phyloP scores from a whole-genome alignment of 2,888 invertebrate genomes.

The Mesochorus sp. region DNA sequence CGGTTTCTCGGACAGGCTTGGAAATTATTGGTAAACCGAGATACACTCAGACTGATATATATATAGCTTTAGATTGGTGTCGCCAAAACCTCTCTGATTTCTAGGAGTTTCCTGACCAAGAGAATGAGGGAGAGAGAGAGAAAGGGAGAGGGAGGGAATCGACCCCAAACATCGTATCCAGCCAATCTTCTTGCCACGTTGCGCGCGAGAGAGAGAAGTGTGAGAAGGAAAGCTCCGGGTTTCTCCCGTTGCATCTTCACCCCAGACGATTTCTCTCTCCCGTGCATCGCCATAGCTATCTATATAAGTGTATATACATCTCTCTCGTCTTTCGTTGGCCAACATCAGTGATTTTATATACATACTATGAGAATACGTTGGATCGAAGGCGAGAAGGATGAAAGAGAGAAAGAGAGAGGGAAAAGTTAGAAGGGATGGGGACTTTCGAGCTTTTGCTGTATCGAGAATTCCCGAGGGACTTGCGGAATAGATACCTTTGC shows the following conservation, averaged over 20 bases:
- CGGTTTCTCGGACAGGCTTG: constrained; percentile 8
- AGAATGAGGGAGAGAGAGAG: neutral
- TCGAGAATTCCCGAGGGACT: constrained; percentile 33
- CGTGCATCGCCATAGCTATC: neutral
- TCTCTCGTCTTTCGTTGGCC: constrained; percentile 13
- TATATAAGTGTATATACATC: constrained; percentile 2
- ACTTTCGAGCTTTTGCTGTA: neutral
- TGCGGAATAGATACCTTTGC: constrained; percentile 46
- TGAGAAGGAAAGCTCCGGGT: constrained; percentile 6
- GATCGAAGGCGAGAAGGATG: constrained; percentile 13
- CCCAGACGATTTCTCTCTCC: constrained; percentile 1
- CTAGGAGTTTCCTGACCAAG: constrained; percentile 37
- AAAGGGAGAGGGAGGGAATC: neutral
- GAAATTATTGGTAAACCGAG: constrained; percentile 52
- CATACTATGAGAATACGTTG: neutral
- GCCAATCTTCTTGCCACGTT: no score
- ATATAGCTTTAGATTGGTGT: neutral
- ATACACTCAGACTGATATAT: neutral
- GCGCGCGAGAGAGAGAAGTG: neutral
- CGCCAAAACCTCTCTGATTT: constrained; percentile 40
- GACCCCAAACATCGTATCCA: no score
- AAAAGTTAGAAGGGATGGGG: no score
- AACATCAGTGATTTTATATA: constrained; percentile 1
- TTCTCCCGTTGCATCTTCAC: constrained; percentile 23
- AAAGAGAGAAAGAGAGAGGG: neutral